These are phyloP conservation scores for Hymenochirus boettgeri DNA, from an alignment of 2,113 vertebrate species.

Conservation along the genomic window DNA sequence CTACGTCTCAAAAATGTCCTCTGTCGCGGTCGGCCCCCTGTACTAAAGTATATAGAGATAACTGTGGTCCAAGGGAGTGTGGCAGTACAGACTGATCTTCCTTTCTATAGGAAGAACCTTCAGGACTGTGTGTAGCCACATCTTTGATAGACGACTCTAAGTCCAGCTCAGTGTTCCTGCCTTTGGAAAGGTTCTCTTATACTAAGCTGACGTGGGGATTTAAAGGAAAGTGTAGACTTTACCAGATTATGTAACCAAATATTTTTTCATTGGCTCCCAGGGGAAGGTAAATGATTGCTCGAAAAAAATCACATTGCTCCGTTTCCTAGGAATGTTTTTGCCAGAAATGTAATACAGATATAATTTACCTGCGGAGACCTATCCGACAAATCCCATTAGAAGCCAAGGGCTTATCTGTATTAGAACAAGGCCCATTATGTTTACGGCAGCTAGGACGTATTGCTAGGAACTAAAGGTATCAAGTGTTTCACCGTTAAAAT, in stretches of 20 bases:
- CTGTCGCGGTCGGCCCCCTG: no score
- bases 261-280: slow-evolving; percentile 22
- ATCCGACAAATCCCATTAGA: slow-evolving; percentile 38
- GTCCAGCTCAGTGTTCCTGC: no score
- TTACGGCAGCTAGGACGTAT: not conserved
- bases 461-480: not conserved
- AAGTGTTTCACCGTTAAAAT: not conserved
- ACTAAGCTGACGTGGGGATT: no score
- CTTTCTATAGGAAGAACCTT: no score
- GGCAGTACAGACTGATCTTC: no score
- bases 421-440: slow-evolving; percentile 11
- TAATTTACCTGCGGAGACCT: slow-evolving; percentile 36
- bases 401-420: slow-evolving; percentile 22
- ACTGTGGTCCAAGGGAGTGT: no score
- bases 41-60: no score
- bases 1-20: no score
- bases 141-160: no score
- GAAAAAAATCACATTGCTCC: slow-evolving; percentile 24
- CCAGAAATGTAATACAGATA: slow-evolving; percentile 39
- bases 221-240: no score
- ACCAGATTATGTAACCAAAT: slow-evolving; percentile 28
- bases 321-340: slow-evolving; percentile 41
- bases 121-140: no score
- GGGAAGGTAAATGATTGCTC: slow-evolving; percentile 38
- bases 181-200: no score